Evolutionary conservation across 2,113 vertebrate species (phyloP).

Genomic region (Notiomystis cincta): DNA sequence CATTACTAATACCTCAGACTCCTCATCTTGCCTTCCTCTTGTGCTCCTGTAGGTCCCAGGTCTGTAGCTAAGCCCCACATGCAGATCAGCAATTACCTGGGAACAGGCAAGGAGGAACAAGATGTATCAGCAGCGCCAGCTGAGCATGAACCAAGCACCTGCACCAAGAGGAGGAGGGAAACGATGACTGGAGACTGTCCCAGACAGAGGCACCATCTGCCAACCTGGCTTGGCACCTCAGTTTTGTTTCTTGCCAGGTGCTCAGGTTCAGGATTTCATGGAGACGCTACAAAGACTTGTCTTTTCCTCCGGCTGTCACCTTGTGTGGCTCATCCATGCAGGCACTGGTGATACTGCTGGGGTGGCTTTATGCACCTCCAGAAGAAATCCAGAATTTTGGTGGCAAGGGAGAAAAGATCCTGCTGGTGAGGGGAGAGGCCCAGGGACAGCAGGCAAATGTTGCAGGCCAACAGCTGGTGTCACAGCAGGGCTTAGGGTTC

Average conservation of each 20-base stretch:
- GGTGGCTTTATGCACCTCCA: rapidly evolving
- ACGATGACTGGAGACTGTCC: rapidly evolving
- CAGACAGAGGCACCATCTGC: neutral
- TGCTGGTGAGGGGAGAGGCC: neutral
- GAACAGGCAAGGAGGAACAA: neutral
- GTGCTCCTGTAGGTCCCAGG: neutral
- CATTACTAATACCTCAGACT: neutral
- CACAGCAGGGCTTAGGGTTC: neutral
- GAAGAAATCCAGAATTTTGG: neutral
- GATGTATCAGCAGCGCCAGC: neutral
- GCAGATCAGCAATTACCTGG: neutral
- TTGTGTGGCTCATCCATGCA: neutral
- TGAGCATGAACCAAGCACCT: neutral
- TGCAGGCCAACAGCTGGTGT: neutral
- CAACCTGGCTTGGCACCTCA: neutral
- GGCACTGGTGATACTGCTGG: rapidly evolving
- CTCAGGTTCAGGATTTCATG: neutral
- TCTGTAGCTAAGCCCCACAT: neutral
- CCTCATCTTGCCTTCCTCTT: neutral
- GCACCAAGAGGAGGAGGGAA: neutral
- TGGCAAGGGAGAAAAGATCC: neutral
- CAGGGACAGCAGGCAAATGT: rapidly evolving
- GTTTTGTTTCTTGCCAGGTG: neutral
- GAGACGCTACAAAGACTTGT: neutral
- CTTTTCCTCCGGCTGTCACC: neutral